phyloP scores from a whole-genome alignment of 1,140 invertebrate genomes.

The Chironomus striatipennis region DNA sequence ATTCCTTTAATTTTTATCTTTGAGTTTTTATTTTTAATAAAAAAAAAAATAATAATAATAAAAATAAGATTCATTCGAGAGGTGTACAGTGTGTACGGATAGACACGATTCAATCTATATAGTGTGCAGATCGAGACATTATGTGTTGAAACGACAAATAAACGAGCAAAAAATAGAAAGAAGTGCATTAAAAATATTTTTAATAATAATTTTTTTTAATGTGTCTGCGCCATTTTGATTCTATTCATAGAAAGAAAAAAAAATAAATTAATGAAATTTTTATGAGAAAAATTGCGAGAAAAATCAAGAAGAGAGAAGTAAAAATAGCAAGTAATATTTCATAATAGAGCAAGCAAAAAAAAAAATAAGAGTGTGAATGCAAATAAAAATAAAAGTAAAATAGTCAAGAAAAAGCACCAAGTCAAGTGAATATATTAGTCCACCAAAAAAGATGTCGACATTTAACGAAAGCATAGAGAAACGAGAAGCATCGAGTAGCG shows the following conservation, averaged over 20 bases:
- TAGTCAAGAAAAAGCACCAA: neutral
- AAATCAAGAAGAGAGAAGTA: neutral
- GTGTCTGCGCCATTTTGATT: slow-evolving; percentile 1
- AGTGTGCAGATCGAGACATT: too few species aligned
- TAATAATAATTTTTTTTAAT: neutral
- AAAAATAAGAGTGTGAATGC: neutral
- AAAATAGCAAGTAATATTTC: neutral
- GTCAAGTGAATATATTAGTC: neutral
- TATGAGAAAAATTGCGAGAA: neutral
- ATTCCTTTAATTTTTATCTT: neutral
- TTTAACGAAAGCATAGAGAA: neutral
- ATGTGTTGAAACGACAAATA: too few species aligned
- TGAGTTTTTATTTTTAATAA: neutral
- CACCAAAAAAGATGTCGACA: neutral
- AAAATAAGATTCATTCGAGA: neutral
- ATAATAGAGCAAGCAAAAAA: neutral
- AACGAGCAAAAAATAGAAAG: neutral
- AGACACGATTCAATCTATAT: too few species aligned
- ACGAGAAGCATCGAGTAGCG: neutral
- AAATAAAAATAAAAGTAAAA: neutral
- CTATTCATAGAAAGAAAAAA: neutral
- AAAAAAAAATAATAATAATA: neutral
- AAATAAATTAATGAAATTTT: neutral
- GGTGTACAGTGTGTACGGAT: too few species aligned
- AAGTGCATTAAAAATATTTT: neutral